Evolutionary conservation across 2,888 invertebrate genomes (phyloP), one percentile per base, ranked within the genome.

Genomic region (Cheilosia vulpina): DNA sequence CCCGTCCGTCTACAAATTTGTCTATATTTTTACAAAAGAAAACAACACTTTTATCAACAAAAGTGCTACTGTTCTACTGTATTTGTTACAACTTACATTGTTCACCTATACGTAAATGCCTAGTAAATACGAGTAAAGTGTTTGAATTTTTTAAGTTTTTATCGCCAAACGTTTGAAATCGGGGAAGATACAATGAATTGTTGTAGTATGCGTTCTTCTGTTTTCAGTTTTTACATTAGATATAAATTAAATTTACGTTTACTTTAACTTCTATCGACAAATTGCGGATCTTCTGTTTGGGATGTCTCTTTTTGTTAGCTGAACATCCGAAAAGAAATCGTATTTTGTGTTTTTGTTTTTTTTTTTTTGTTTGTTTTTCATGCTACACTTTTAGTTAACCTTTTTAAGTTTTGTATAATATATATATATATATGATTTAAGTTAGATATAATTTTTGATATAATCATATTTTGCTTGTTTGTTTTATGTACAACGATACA

Each of bases 401-500:
- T 82, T 87, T 87, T 80, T 71, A 84, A 55, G 38, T 38, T 76
- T 34, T 55, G 11, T 87, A 87, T 88, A 52, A 60, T 57, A 15
- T 69, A 11, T 75, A 1, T 11, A 60, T 57, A 15, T 69, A 11
- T 75, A 1, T 11, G 38, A 13, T 89, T 58, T 53, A 63, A 53
- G 69, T 68, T 53, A 57, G 47, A 77, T 68, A 77, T 63, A 34
- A 57, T 88, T 83, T 77, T 77, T 63, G 73, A 76, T 76, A 71
- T 77, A 21, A 62, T 63, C 62, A 41, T 43, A 13, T 50, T 71
- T 75, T 60, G 66, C 82, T 27, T 47, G 9, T n/a, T 50, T 82
- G 24, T 41, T 73, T 50, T 85, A 88, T 87, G 78, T 89, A 89
- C 90, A 90, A 89, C 90, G 90, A 90, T 90, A 87, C 89, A 90